Percentiles rank a stretch among this genome's conserved stretches.
Conservation (phyloP, 2,797 vertebrate species). For the Ciconia nigra region DNA sequence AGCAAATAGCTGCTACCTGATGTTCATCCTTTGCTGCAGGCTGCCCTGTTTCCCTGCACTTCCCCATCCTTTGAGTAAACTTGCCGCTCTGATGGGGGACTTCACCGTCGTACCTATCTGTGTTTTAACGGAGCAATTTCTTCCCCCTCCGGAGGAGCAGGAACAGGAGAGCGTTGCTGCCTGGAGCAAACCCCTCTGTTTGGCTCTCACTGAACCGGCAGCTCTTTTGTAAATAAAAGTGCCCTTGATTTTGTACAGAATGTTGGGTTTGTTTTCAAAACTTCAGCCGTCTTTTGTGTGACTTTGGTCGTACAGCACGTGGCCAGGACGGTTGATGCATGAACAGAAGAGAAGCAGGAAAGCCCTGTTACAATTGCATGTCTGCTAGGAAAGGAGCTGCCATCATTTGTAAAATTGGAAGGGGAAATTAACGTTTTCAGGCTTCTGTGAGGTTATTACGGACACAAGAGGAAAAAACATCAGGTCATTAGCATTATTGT, state of each 20-base stretch:
- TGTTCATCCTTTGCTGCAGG: rapidly evolving
- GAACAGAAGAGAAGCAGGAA: background rate
- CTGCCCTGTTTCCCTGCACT: background rate
- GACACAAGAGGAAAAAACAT: background rate
- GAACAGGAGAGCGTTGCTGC: background rate
- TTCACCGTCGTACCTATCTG: rapidly evolving
- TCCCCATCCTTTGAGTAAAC: background rate
- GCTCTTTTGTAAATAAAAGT: conserved; percentile 37
- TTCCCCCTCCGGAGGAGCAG: background rate
- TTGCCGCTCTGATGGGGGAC: background rate
- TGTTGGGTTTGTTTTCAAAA: background rate
- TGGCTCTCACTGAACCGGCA: background rate
- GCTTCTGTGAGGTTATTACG: background rate
- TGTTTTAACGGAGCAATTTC: rapidly evolving
- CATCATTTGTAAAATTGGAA: rapidly evolving
- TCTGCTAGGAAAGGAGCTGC: background rate
- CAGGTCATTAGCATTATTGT: background rate
- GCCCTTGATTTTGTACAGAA: background rate
- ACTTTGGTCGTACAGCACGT: rapidly evolving
- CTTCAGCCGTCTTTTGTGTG: rapidly evolving
- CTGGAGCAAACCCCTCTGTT: background rate
- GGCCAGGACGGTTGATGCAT: rapidly evolving
- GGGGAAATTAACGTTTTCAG: background rate
- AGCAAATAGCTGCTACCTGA: no score
- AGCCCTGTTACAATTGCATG: background rate